These are phyloP conservation scores for Hyla sarda DNA, from an alignment of 2,113 vertebrate genomes.

Conservation along the genomic window DNA sequence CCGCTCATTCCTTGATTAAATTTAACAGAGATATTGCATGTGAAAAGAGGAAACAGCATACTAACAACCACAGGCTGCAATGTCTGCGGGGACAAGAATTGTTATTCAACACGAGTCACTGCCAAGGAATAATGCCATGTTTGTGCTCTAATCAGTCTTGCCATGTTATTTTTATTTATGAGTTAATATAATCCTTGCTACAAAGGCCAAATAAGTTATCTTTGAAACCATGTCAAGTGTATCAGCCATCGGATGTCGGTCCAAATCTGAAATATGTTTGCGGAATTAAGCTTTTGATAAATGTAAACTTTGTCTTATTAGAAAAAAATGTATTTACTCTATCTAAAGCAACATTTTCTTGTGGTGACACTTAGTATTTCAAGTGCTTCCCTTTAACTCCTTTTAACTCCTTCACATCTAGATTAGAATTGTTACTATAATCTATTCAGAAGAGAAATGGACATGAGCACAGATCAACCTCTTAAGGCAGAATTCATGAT, in stretches of 20 bases:
- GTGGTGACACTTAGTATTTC: neutral
- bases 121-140: constrained; percentile 39
- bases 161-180: constrained; percentile 52
- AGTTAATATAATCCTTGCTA: constrained; percentile 43
- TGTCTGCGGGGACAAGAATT: constrained; percentile 37
- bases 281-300: constrained; percentile 50
- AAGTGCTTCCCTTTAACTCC: neutral
- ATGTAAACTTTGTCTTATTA: constrained; percentile 18
- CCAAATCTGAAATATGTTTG: constrained; percentile 24
- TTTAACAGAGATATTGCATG: constrained; percentile 30
- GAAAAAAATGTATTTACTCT: constrained; percentile 1
- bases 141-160: constrained; percentile 35
- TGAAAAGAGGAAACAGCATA: constrained; percentile 35
- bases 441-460: neutral
- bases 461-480: neutral
- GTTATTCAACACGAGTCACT: constrained; percentile 34
- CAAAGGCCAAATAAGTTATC: constrained; percentile 54
- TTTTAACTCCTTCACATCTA: neutral
- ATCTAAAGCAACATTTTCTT: constrained; percentile 29
- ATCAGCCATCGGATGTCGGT: constrained; percentile 20
- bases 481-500: too few relatives aligned
- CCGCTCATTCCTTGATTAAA: constrained; percentile 47
- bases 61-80: constrained; percentile 27
- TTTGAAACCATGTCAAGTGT: constrained; percentile 43
- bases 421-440: neutral